Evolutionary conservation across 2,888 invertebrate genomes (phyloP), one percentile per base, ranked within the genome.

Genomic region (Anthophora plumipes): DNA sequence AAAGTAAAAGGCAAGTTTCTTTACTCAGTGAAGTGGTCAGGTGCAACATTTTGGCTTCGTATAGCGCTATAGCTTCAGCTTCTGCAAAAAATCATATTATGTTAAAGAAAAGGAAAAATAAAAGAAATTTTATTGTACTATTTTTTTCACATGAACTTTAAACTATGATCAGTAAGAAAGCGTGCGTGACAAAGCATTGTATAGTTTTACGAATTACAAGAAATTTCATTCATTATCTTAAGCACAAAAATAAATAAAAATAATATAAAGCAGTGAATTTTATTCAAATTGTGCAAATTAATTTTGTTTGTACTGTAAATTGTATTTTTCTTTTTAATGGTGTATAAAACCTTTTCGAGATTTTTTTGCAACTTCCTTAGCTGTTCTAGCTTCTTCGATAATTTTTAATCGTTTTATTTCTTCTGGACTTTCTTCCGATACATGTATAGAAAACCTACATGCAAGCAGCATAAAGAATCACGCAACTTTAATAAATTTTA

Each of bases 341-440:
- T 37, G 12, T 37, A 11, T 3, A 9, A 25, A 37, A 93, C 93
- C 92, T 90, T 91, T 91, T 78, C 89, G 88, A 39, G 91, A 88
- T 61, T 87, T 90, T 76, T 88, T 92, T 8, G 88, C 92, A 14
- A 90, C 88, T 81, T 93, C 92, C 61, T 91, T 92, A 14, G 91
- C 91, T 43, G 85, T 83, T 84, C 84, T 90, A 3, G 88, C 84
- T 83, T 92, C 92, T 63, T 92, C 90, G 12, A 89, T 84, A 12
- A 89, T 87, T 78, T 89, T 86, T 52, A 90, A 73, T 82, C 92
- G 89, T 66, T 89, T 88, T 61, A 89, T 82, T 91, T 95, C 95
- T 64, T 94, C 94, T 0, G 95, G 95, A 84, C 95, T 91, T 86
- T 93, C 90, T 61, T 95, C 94, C 0, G 85, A 76, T 0, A 95